Base-by-base conservation (phyloP, 1,140 invertebrate genomes). In the Listronotus oregonensis region DNA sequence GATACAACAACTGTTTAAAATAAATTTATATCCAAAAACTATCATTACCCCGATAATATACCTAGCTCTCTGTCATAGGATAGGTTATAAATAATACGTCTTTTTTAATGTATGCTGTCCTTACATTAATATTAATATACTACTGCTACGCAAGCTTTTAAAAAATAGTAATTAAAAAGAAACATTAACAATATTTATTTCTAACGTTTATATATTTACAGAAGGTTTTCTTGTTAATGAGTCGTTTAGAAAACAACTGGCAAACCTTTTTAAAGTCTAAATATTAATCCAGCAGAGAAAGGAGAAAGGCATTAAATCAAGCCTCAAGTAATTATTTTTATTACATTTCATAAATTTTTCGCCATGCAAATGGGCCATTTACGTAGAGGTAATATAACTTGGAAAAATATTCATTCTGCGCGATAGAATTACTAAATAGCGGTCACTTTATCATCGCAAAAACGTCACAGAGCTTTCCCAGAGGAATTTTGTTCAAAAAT, bases 301-400 rank as follows among this genome's bases (percentile, higher is more conserved):
- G 39, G 55, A 32, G 55, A 37, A 37, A 9, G 7, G 34, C 34
- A 37, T 37, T 37, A 37, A 37, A 37, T 37, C 34, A 37, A 37
- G 55, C 55, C 55, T 18, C 55, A 57, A 44, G 55, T 57, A 57
- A 57, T 57, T 57, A 57, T 44, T 57, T 57, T 57, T 44, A 57
- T 57, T 57, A 57, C 55, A 18, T 57, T 44, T 57, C 55, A 57
- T 57, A 57, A 57, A 57, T 57, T 57, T 57, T 57, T 57, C 55
- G 55, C 55, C 42, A 44, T 57, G 55, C 55, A 57, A 57, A 37
- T 37, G 34, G 44, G 3, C 21, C 21, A 47, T 18, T 47, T 18
- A 47, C 15, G 44, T 47, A 47, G 21, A 27, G 44, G 44, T 17
- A 27, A 27, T 47, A 14, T 11, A 47, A 47, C 21, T 47, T n/a